Evolutionary conservation across 1,140 invertebrate genomes (phyloP), one percentile per base, ranked within the genome.

Genomic region (Nautilus pompilius): DNA sequence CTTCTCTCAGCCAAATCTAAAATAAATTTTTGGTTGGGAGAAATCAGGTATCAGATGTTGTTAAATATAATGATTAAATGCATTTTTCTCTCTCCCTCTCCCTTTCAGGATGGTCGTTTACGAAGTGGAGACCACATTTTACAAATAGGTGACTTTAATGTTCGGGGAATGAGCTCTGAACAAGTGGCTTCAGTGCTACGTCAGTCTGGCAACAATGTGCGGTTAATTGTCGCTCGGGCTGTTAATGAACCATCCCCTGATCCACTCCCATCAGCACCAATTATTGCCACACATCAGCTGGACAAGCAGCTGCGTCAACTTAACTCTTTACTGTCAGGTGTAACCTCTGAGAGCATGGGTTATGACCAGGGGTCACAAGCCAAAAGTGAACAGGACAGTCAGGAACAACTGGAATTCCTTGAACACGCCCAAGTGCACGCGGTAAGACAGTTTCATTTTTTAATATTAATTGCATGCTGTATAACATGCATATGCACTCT

Each of bases 61-160:
- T n/a, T n/a, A n/a, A n/a, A n/a, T n/a, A n/a, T n/a, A n/a, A n/a
- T n/a, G 3, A 24, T 36, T 24, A 5, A 28, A 26, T 24, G 6
- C 46, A 26, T 58, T 0, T 26, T 49, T 56, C 45, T 20, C n/a
- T n/a, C n/a, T n/a, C n/a, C n/a, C n/a, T n/a, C n/a, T n/a, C n/a
- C n/a, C n/a, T 67, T 71, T 26, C 86, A 92, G 85, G 93, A 96
- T 84, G 90, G 89, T 5, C 86, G 93, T 6, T 84, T 98, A 58
- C 91, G 92, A 78, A 90, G 92, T 80, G 94, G 93, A 15, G 95
- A 98, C 83, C 94, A 97, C 83, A 90, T 98, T 56, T 85, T 98
- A 56, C 93, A 96, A 84, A 95, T 97, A 66, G 92, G 93, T 6
- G 92, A 94, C 68, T 92, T 96, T 53, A 94, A 93, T 82, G 86